Evolutionary conservation across 92 coral and sea anemone genomes (phyloP), one percentile per base, ranked within the genome.

Genomic region (Zoanthus solanderi): DNA sequence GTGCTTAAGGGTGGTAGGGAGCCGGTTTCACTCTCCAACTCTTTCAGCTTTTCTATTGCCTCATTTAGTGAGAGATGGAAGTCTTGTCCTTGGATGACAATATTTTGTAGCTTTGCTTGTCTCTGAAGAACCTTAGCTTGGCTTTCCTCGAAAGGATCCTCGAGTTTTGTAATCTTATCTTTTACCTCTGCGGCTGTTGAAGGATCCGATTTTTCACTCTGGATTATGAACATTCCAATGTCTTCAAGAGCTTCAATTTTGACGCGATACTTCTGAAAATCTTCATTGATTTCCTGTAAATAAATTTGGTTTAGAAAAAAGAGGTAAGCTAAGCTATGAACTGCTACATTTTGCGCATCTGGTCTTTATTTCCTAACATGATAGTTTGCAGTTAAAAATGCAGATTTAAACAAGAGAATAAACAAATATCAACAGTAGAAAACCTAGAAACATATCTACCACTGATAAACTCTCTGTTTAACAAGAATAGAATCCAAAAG

Each of bases 231-330:
- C 78, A 75, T 75, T 56, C 88, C 85, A 57, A 93, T 94, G 60
- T 97, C 98, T 53, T 89, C 94, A 88, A 97, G 88, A n/a, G 87
- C 85, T 57, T 95, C 98, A 78, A 97, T 82, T 88, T 95, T 97
- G 3, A 90, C 72, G 58, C 94, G 98, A 54, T 89, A 87, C 37
- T 91, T 88, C 69, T 93, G 94, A 84, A 97, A 96, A 86, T 97
- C 96, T 30, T 90, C 95, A 28, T 87, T 89, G 84, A 95, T 92
- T 28, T 79, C 94, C 99, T 97, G 83, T 3, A 52, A 81, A 58
- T 10, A 72, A 29, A 23, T 37, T 37, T 37, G 42, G 3, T 2
- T 37, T 37, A 37, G 42, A 37, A 37, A 37, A 37, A 37, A 37
- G 42, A 2, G 2, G 28, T 2, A 23, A 16, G 14, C 67, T 16